Base-by-base conservation (phyloP, 1,140 invertebrate genomes). In the Ceratina japonica region DNA sequence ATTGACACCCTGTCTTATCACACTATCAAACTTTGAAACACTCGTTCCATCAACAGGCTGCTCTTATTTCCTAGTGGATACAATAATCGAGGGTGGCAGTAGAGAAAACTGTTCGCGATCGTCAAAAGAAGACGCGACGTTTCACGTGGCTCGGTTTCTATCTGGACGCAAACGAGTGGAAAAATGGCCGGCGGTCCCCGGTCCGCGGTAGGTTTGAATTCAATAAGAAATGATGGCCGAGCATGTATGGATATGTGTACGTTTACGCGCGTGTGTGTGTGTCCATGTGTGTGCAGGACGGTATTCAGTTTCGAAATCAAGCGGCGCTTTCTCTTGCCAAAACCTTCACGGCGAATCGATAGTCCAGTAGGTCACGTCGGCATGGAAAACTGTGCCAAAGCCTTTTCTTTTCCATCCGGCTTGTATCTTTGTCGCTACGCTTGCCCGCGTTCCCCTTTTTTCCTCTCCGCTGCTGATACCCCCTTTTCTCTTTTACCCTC, bases 381-480 rank as follows among this genome's bases (percentile, higher is more conserved):
- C 77, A 87, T 85, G 70, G 83, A 88, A 87, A 88, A 87, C 86
- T 88, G 86, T 88, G 87, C 87, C 87, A 87, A 86, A 86, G 82
- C 86, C 84, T 79, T 86, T 86, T 78, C 79, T 86, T 80, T 82
- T 73, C 61, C 71, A 65, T 77, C 74, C 85, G 73, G 66, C 62
- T 78, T 80, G 74, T 80, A 66, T 80, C 79, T 80, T 76, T 77
- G 74, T 64, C 81, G 78, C 71, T 80, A 15, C 44, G 70, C 49
- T 59, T 69, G 51, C 27, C 22, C 18, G 37, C 70, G 18, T 75
- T 61, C 64, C 54, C 51, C 59, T 51, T 44, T 65, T 27, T 24
- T 44, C 20, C 24, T 20, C 61, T 8, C 27, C 37, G 37, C 37
- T 44, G 37, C 37, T 44, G 37, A 44, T 44, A 44, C 37, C 37